Evolutionary conservation across 2,113 vertebrate genomes (phyloP).

Genomic region (Misgurnus anguillicaudatus): DNA sequence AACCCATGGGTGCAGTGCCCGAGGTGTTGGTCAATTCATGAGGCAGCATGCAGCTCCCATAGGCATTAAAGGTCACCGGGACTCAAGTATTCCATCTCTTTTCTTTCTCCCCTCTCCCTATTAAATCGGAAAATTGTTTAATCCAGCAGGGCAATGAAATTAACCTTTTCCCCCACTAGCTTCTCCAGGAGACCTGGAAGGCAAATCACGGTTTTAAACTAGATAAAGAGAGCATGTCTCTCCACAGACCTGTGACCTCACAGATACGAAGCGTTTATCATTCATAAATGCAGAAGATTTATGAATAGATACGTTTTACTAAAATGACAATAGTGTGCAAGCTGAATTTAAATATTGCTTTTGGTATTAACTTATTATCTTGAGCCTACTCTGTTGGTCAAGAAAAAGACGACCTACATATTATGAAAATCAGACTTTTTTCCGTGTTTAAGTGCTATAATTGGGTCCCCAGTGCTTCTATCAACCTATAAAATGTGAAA

Average conservation of each 20-base stretch:
- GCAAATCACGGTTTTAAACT: slow-evolving; percentile 49
- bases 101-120: slow-evolving; percentile 47
- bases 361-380: background rate
- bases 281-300: background rate
- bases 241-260: slow-evolving; percentile 29
- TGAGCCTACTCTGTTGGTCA: background rate
- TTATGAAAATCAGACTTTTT: no score
- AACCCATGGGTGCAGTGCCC: background rate
- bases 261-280: slow-evolving; percentile 6
- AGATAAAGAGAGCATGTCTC: slow-evolving; percentile 27
- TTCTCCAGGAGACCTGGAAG: slow-evolving; percentile 47
- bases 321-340: background rate
- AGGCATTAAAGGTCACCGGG: slow-evolving; percentile 31
- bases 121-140: slow-evolving; percentile 59
- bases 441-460: no score
- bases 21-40: background rate
- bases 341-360: no score
- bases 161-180: slow-evolving; percentile 60
- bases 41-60: background rate
- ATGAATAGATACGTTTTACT: background rate
- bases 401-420: no score
- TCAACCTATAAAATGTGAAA: no score
- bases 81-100: slow-evolving; percentile 42
- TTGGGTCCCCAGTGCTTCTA: no score
- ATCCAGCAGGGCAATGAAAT: slow-evolving; percentile 64